Evolutionary conservation across 2,113 vertebrate species (phyloP).

Genomic region (Hippopotamus amphibius): DNA sequence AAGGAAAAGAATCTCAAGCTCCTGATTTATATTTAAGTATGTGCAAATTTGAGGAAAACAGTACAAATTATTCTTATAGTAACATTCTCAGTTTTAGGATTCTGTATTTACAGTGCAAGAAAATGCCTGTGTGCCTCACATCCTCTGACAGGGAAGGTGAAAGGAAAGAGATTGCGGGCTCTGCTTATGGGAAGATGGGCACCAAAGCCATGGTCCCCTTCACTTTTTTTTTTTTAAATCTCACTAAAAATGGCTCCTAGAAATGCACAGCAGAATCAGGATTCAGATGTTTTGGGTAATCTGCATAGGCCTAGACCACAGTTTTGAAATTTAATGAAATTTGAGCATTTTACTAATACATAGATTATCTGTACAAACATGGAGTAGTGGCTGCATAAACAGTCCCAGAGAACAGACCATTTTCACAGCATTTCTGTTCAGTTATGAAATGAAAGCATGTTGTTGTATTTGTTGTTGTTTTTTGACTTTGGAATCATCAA

Average conservation of each 20-base stretch:
- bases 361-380: background rate
- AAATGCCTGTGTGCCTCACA: background rate
- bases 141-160: background rate
- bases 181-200: no score
- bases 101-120: background rate
- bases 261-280: background rate
- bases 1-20: background rate
- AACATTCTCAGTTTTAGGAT: background rate
- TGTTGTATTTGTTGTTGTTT: background rate
- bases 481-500: background rate
- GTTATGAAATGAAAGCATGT: background rate
- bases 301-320: background rate
- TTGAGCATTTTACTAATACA: background rate
- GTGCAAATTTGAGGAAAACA: background rate
- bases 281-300: background rate
- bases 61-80: background rate
- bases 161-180: no score
- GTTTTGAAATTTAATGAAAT: background rate
- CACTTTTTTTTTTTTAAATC: background rate
- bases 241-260: background rate
- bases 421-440: background rate
- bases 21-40: background rate
- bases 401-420: background rate
- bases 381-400: background rate
- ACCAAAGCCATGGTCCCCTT: accelerated